Evolutionary conservation across 1,140 invertebrate genomes (phyloP), one percentile per base, ranked within the genome.

Genomic region (Cecropterus lyciades): DNA sequence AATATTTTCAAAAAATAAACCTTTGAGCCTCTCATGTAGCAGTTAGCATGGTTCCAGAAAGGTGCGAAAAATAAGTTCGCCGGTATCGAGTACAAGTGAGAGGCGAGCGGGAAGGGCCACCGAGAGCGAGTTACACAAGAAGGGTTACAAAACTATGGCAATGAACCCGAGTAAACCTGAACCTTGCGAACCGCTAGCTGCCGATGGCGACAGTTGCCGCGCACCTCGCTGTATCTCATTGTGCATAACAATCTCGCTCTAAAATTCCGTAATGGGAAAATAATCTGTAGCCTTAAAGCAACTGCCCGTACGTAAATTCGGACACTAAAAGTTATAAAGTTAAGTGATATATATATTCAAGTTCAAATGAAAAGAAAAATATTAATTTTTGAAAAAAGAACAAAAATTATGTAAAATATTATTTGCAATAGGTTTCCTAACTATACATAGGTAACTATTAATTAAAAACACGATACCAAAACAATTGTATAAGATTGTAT

Each of bases 141-240:
- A 92, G 89, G 89, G 90, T 92, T 92, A 92, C 90, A 90, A 92
- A 93, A 92, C 91, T 93, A 85, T 92, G 92, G 91, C 92, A 92
- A 92, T 92, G 92, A 93, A 92, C 92, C 77, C 81, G 65, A 67
- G 75, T 93, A 82, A 93, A 92, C 90, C 91, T 87, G 80, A 85
- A 90, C 84, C 89, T 91, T 91, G 87, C 87, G 70, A 89, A 89
- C 89, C 89, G 89, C 89, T 91, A 91, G 71, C 55, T 77, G 80
- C 72, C 76, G 75, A 73, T 70, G 73, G 76, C 80, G 75, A 76
- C 79, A 88, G 85, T 67, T 60, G 64, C 64, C 70, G 45, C 53
- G 43, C 67, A 42, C 14, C 59, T 63, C 43, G 24, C 40, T 68
- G 68, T 68, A 68, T 62, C 62, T 68, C 63, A 33, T 53, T 53